phyloP scores from a whole-genome alignment of 2,888 invertebrate genomes.

The Cosmopolites sordidus region DNA sequence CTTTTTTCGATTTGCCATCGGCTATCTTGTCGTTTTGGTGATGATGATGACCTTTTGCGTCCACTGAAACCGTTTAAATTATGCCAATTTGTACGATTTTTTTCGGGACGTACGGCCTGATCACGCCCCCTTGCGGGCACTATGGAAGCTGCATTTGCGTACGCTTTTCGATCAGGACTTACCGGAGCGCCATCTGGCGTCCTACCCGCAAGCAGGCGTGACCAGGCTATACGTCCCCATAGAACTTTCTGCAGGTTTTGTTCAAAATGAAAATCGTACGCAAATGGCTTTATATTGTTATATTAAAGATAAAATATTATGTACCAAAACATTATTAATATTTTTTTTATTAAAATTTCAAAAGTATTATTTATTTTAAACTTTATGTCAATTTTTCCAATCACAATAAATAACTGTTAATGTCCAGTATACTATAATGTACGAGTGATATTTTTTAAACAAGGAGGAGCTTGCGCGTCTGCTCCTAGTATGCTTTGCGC shows the following conservation, averaged over 20 bases:
- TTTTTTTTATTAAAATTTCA: no score
- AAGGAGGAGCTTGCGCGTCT: no score
- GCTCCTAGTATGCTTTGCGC: no score
- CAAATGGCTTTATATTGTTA: constrained; percentile 14
- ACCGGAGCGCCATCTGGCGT: constrained; percentile 3
- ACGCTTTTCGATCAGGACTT: constrained; percentile 7
- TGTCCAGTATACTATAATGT: no score
- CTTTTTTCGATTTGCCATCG: constrained; percentile 24
- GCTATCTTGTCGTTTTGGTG: constrained; percentile 15
- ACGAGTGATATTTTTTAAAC: no score
- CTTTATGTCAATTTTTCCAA: no score
- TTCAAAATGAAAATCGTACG: constrained; percentile 9
- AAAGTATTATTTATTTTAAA: no score
- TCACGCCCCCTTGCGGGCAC: constrained; percentile 23
- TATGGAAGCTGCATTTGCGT: constrained; percentile 26
- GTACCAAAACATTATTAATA: no score
- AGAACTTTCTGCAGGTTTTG: background rate
- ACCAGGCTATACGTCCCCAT: constrained; percentile 22
- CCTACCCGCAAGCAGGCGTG: constrained; percentile 22
- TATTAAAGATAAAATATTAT: no score
- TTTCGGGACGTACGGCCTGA: constrained; percentile 20
- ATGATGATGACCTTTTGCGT: constrained; percentile 1
- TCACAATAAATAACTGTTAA: no score
- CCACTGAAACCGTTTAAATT: constrained; percentile 9
- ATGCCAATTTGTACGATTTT: no score